Evolutionary conservation across 2,888 invertebrate genomes (phyloP).

Genomic region (Griposia aprilina): DNA sequence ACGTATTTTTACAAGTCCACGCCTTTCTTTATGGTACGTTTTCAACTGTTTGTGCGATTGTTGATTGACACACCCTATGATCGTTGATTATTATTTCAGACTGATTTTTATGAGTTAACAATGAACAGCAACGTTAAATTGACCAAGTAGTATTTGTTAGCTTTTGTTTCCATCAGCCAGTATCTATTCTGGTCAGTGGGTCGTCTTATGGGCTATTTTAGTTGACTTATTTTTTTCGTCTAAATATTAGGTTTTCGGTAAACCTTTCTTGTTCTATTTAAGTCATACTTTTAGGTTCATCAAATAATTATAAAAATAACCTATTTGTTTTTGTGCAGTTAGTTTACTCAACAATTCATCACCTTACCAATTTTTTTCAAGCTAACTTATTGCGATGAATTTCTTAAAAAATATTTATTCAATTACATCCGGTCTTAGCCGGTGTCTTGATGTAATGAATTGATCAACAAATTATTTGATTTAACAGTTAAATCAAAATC

Average conservation of each 20-base stretch:
- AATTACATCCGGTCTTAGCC: neutral
- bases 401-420: neutral
- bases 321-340: neutral
- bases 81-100: constrained; percentile 13
- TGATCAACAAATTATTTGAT: neutral
- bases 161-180: constrained; percentile 36
- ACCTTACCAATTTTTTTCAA: neutral
- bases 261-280: neutral
- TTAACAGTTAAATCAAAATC: neutral
- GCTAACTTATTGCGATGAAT: neutral
- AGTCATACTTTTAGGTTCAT: neutral
- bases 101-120: neutral
- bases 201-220: no score
- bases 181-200: no score
- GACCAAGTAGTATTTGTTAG: no score
- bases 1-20: constrained; percentile 48
- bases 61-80: constrained; percentile 56
- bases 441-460: neutral
- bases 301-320: no score
- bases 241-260: neutral
- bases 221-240: neutral
- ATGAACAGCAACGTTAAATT: neutral
- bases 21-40: constrained; percentile 33
- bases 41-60: constrained; percentile 22
- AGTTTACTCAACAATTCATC: neutral